These are phyloP conservation scores for Odontocolon sp. DNA, from an alignment of 2,888 invertebrate genomes.

Conservation along the genomic window DNA sequence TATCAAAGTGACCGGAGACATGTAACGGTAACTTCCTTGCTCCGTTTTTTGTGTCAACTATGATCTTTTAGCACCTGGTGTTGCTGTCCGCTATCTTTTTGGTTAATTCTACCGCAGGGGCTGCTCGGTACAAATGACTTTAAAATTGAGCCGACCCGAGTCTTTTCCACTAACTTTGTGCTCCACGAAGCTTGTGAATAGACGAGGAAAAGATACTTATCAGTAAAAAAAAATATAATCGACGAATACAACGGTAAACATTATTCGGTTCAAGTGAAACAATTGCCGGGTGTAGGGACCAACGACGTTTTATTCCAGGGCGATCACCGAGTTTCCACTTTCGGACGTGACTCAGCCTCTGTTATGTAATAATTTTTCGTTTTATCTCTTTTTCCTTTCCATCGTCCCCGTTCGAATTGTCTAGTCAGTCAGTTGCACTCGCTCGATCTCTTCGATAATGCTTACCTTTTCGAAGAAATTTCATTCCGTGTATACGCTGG, in stretches of 20 bases:
- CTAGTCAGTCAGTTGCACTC: not conserved
- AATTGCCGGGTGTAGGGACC: constrained; percentile 1
- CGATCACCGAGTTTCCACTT: not conserved
- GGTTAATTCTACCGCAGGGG: not conserved
- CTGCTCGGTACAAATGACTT: constrained; percentile 35
- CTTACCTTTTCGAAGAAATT: constrained; percentile 8
- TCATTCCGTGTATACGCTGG: constrained; percentile 17
- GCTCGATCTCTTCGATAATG: constrained; percentile 22
- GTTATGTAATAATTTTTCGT: not conserved
- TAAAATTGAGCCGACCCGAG: constrained; percentile 21
- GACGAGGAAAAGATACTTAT: constrained; percentile 37
- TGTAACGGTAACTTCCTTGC: not conserved
- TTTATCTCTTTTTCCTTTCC: not conserved
- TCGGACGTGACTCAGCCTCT: not conserved
- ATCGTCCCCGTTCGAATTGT: not conserved
- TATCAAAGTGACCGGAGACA: too few relatives aligned
- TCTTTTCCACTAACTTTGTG: not conserved
- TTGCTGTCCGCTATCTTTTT: constrained; percentile 1
- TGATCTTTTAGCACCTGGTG: constrained; percentile 15
- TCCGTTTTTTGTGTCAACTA: not conserved
- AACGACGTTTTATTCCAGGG: not conserved
- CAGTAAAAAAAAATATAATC: constrained; percentile 22
- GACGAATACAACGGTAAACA: not conserved
- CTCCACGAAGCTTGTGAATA: constrained; percentile 2
- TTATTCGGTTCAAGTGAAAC: constrained; percentile 12